phyloP scores from a whole-genome alignment of 2,888 invertebrate genomes.

The Bombyx huttoni region DNA sequence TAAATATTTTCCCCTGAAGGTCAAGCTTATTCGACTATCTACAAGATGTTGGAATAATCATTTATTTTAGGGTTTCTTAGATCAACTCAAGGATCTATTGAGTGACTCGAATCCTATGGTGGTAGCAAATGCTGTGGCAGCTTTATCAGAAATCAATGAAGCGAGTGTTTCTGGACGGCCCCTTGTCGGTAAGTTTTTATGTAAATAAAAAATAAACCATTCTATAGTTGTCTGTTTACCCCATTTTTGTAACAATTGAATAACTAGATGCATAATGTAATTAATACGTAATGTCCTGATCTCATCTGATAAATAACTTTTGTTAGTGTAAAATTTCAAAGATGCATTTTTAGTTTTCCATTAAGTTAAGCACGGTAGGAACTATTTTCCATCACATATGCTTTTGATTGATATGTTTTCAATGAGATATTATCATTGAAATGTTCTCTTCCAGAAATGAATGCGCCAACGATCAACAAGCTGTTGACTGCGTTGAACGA shows the following conservation, averaged over 20 bases:
- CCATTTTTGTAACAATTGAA: too few relatives aligned
- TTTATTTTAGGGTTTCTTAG: slow-evolving; percentile 92
- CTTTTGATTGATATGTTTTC: too few relatives aligned
- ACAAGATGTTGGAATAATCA: neutral
- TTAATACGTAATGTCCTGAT: too few relatives aligned
- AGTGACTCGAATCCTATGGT: slow-evolving; percentile 99
- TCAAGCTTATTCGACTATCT: neutral
- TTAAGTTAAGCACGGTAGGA: too few relatives aligned
- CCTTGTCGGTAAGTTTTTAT: slow-evolving; percentile 76
- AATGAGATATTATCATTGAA: too few relatives aligned
- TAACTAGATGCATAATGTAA: too few relatives aligned
- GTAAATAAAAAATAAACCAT: neutral
- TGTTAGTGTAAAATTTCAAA: too few relatives aligned
- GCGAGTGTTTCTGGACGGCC: slow-evolving; percentile 96
- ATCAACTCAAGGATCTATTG: slow-evolving; percentile 95
- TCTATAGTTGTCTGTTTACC: too few relatives aligned
- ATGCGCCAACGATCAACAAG: slow-evolving; percentile 98
- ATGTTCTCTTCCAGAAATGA: slow-evolving; percentile 79
- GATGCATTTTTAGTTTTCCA: too few relatives aligned
- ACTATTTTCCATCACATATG: too few relatives aligned
- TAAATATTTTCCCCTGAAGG: neutral
- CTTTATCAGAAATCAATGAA: slow-evolving; percentile 98
- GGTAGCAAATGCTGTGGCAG: slow-evolving; percentile 99
- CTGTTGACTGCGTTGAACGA: slow-evolving; percentile 97
- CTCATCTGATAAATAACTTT: too few relatives aligned